phyloP scores from a whole-genome alignment of 2,797 vertebrate genomes.

The Pogoniulus pusillus region DNA sequence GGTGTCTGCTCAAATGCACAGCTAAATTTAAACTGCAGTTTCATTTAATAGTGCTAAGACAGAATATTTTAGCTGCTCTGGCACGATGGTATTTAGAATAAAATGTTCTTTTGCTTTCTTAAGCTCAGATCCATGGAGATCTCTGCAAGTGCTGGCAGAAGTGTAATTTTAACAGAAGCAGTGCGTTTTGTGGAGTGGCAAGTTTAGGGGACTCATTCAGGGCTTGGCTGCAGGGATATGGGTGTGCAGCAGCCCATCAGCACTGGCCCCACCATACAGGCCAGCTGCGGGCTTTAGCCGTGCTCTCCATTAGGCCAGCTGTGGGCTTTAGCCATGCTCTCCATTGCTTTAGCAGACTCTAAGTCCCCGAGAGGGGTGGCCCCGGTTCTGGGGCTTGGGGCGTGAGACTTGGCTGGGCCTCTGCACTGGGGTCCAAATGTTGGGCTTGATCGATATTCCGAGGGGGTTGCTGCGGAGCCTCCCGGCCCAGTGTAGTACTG shows the following conservation, averaged over 20 bases:
- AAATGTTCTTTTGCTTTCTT: conserved; percentile 37
- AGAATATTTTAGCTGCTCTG: conserved; percentile 43
- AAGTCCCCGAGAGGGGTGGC: rapidly evolving
- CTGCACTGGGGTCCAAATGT: not conserved
- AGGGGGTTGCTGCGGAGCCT: not conserved
- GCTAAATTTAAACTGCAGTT: conserved; percentile 15
- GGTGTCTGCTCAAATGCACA: not conserved
- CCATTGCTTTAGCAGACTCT: rapidly evolving
- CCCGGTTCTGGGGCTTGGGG: not conserved
- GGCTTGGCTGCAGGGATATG: not conserved
- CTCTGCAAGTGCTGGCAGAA: not conserved
- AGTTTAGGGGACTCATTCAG: rapidly evolving
- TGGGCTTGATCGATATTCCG: rapidly evolving
- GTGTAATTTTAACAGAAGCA: rapidly evolving
- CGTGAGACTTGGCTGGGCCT: not conserved
- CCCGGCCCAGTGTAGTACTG: not conserved
- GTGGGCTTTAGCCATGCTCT: rapidly evolving
- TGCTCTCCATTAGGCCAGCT: no score
- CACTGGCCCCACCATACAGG: rapidly evolving
- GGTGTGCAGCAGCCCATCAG: rapidly evolving
- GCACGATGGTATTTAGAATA: not conserved
- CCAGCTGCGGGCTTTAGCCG: rapidly evolving
- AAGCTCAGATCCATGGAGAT: not conserved
- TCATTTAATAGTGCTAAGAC: not conserved
- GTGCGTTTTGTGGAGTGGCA: rapidly evolving